Evolutionary conservation across 2,113 vertebrate genomes (phyloP).

Genomic region (Pica pica): DNA sequence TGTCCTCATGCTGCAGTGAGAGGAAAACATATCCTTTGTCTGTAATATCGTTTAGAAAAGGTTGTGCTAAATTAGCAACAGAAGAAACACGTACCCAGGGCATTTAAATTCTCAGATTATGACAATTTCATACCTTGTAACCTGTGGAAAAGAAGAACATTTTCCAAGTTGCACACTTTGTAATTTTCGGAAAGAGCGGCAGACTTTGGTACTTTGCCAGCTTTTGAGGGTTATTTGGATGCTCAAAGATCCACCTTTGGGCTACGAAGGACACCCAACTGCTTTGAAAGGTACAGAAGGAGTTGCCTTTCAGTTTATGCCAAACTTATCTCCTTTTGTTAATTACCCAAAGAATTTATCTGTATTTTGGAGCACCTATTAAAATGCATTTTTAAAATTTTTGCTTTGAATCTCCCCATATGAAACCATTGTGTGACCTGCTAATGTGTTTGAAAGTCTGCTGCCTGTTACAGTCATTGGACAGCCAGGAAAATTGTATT

Average conservation of each 20-base stretch:
- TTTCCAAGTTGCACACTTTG: neutral
- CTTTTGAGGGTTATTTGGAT: neutral
- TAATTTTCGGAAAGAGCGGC: neutral
- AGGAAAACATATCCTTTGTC: neutral
- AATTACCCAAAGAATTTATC: fast-evolving
- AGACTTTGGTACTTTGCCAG: neutral
- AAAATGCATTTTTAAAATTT: neutral
- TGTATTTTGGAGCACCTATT: neutral
- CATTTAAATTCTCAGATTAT: neutral
- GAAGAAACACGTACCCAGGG: neutral
- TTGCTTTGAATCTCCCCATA: neutral
- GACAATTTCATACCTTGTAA: neutral
- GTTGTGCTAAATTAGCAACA: neutral
- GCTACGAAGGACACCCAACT: neutral
- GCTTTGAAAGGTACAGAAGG: neutral
- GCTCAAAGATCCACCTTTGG: neutral
- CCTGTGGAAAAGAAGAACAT: neutral
- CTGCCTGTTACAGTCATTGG: neutral
- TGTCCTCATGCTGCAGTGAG: neutral
- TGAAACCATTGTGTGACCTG: neutral
- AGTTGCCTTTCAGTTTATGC: neutral
- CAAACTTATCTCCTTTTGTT: neutral
- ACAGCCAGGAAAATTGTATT: neutral
- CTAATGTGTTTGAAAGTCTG: neutral
- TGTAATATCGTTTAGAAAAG: neutral